Percentiles rank a stretch among this genome's conserved stretches.
Conservation (phyloP, 2,113 vertebrate species). For the Thryonomys swinderianus region DNA sequence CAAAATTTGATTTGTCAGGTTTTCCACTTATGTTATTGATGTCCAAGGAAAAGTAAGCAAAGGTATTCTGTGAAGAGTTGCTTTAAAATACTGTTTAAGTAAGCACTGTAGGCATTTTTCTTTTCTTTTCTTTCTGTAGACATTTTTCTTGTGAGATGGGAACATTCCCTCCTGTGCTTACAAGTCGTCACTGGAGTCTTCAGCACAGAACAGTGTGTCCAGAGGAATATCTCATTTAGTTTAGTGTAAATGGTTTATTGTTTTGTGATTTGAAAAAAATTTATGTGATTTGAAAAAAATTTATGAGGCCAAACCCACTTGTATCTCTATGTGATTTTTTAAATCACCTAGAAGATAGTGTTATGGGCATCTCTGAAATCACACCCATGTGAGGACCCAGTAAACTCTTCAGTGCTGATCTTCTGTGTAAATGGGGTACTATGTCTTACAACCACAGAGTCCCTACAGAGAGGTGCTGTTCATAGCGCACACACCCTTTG, state of each 20-base stretch:
- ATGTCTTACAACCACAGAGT: rapidly evolving
- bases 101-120: neutral
- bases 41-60: neutral
- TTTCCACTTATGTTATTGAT: neutral
- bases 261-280: neutral
- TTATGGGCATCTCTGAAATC: neutral
- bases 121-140: neutral
- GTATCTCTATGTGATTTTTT: neutral
- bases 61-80: neutral
- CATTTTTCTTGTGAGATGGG: neutral
- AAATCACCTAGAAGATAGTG: neutral
- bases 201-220: neutral
- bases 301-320: neutral
- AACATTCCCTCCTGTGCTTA: neutral
- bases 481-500: rapidly evolving
- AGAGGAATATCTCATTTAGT: neutral
- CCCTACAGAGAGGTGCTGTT: rapidly evolving
- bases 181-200: neutral
- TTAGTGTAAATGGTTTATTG: neutral
- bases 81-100: neutral
- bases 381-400: neutral
- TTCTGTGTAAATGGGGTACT: neutral
- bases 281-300: neutral
- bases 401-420: neutral
- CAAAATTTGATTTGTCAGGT: too few species aligned